phyloP scores from a whole-genome alignment of 2,888 invertebrate species.

The Creontiades dilutus region DNA sequence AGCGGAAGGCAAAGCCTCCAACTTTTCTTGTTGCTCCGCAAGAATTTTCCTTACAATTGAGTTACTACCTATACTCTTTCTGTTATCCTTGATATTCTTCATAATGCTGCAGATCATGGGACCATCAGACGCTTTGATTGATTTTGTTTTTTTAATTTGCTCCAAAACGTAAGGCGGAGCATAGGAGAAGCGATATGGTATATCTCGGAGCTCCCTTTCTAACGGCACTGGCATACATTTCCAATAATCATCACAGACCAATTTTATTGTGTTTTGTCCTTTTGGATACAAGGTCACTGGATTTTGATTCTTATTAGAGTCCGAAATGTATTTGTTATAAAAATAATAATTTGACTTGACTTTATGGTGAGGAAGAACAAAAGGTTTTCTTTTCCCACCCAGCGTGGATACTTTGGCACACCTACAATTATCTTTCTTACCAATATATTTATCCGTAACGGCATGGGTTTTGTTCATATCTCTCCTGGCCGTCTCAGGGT shows the following conservation, averaged over 20 bases:
- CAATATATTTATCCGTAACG: neutral
- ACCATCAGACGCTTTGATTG: conserved; percentile 30
- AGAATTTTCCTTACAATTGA: conserved; percentile 31
- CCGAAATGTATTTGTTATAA: conserved; percentile 29
- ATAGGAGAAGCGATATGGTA: conserved; percentile 55
- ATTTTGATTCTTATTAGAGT: neutral
- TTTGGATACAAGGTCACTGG: conserved; percentile 43
- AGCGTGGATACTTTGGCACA: conserved; percentile 31
- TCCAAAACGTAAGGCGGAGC: conserved; percentile 58
- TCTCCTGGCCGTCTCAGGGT: conserved; percentile 31
- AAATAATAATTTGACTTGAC: conserved; percentile 40
- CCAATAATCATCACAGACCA: conserved; percentile 50
- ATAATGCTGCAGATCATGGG: conserved; percentile 25
- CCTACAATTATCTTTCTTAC: conserved; percentile 22
- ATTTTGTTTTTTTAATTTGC: conserved; percentile 52
- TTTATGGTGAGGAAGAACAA: conserved; percentile 35
- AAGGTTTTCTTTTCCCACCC: neutral
- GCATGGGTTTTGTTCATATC: conserved; percentile 12
- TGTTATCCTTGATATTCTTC: neutral
- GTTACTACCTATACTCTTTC: neutral
- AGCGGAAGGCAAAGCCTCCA: neutral
- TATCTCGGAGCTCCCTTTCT: conserved; percentile 60
- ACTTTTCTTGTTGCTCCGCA: neutral
- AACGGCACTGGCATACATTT: conserved; percentile 47
- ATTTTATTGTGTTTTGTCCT: conserved; percentile 27